Conservation (phyloP, 2,113 vertebrate genomes). For the Brachirus orientalis region DNA sequence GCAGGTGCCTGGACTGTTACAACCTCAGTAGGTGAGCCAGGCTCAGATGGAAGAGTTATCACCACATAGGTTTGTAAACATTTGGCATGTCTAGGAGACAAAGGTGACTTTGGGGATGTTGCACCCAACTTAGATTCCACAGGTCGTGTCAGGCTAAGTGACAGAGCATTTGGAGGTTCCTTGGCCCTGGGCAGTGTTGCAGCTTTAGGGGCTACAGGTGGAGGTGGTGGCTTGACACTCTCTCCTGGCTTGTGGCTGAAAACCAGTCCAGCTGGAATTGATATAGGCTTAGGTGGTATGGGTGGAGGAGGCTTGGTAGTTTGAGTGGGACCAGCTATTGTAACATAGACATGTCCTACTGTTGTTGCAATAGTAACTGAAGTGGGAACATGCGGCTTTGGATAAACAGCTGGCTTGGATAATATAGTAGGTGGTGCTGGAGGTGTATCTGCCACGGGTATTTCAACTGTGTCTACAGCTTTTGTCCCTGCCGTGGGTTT, state of each 20-base stretch:
- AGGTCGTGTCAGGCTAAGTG: constrained; percentile 88
- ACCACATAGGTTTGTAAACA: constrained; percentile 95
- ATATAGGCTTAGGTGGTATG: constrained; percentile 93
- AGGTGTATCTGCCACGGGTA: constrained; percentile 73
- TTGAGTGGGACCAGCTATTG: constrained; percentile 57
- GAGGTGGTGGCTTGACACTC: constrained; percentile 87
- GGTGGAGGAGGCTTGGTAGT: constrained; percentile 88
- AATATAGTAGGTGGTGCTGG: constrained; percentile 77
- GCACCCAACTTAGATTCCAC: constrained; percentile 85
- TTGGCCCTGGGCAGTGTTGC: constrained; percentile 85
- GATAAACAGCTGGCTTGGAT: constrained; percentile 82
- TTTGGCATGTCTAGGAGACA: constrained; percentile 91
- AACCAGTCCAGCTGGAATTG: constrained; percentile 90
- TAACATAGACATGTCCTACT: constrained; percentile 57
- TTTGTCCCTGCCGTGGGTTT: constrained; percentile 79
- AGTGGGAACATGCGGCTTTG: constrained; percentile 71
- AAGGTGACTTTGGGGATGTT: constrained; percentile 91
- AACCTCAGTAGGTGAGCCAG: constrained; percentile 91
- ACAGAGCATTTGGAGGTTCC: constrained; percentile 87
- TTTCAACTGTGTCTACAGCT: constrained; percentile 76
- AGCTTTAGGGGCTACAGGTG: constrained; percentile 79
- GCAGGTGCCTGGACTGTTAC: constrained; percentile 85
- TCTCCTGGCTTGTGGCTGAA: constrained; percentile 91
- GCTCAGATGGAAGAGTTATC: constrained; percentile 96
- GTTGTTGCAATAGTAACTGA: constrained; percentile 40